Evolutionary conservation across 1,140 invertebrate genomes (phyloP).

Genomic region (Drosophila varians): DNA sequence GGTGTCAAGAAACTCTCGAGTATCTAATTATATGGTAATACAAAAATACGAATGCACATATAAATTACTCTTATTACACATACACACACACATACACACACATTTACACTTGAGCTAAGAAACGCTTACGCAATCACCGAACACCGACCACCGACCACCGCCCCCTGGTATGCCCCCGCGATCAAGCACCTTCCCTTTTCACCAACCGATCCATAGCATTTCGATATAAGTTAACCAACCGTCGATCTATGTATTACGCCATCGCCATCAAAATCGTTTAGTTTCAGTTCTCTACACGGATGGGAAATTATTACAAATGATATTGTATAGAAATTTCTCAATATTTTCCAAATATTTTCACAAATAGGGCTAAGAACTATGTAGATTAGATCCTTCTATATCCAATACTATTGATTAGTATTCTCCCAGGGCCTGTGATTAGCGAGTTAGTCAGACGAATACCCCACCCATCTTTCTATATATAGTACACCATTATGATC

Average conservation of each 20-base stretch:
- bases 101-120: not conserved
- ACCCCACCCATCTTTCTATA: not conserved
- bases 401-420: constrained; percentile 1
- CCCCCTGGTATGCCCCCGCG: not conserved
- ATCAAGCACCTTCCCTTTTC: too few relatives aligned
- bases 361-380: too few relatives aligned
- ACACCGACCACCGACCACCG: too few relatives aligned
- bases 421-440: constrained; percentile 10
- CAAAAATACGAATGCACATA: constrained; percentile 75
- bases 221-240: constrained; percentile 51
- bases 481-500: not conserved
- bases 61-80: constrained; percentile 78
- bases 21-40: constrained; percentile 83
- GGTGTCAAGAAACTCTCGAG: constrained; percentile 76
- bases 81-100: constrained; percentile 16
- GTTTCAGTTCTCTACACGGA: constrained; percentile 7
- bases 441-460: constrained; percentile 46
- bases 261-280: constrained; percentile 43
- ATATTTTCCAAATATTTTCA: not conserved
- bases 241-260: constrained; percentile 77
- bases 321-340: too few relatives aligned
- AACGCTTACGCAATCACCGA: constrained; percentile 43
- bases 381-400: too few relatives aligned
- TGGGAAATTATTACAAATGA: too few relatives aligned
- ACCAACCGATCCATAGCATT: not conserved